A percentile compares a stretch with the other conserved stretches of the same genome.
Evolutionary conservation across 2,888 invertebrate species (phyloP).

Genomic region (Drosophila setosimentum): DNA sequence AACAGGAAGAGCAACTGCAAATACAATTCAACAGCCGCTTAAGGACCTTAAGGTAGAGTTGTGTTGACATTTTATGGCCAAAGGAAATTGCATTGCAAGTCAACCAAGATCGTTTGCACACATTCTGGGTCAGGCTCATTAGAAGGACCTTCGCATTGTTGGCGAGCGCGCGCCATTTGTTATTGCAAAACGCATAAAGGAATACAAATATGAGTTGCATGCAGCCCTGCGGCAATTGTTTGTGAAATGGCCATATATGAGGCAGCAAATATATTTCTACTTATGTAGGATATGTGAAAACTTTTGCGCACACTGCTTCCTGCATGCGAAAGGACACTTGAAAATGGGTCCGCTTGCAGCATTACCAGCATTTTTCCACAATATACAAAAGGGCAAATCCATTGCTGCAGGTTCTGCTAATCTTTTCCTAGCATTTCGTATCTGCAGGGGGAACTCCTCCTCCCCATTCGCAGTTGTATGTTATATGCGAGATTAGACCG

Average conservation of each 20-base stretch:
- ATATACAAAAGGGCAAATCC: conserved; percentile 20
- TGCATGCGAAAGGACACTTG: conserved; percentile 29
- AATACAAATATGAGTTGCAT: conserved; percentile 52
- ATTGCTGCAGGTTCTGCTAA: conserved; percentile 14
- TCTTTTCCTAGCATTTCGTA: conserved; percentile 16
- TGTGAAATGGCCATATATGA: conserved; percentile 34
- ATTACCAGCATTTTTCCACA: conserved; percentile 18
- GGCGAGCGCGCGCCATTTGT: conserved; percentile 51
- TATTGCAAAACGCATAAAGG: conserved; percentile 59
- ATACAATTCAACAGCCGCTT: conserved; percentile 23
- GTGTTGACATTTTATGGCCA: conserved; percentile 49
- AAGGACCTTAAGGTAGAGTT: conserved; percentile 35
- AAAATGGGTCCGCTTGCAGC: conserved; percentile 24
- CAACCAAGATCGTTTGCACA: conserved; percentile 13
- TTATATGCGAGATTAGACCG: conserved; percentile 40
- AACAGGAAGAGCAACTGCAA: conserved; percentile 14
- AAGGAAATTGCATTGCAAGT: conserved; percentile 36
- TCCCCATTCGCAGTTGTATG: conserved; percentile 10
- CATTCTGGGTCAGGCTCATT: conserved; percentile 70
- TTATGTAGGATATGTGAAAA: conserved; percentile 45
- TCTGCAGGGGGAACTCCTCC: conserved; percentile 13
- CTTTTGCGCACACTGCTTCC: conserved; percentile 4
- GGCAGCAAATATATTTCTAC: conserved; percentile 37
- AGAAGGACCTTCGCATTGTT: conserved; percentile 63
- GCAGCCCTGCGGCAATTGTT: conserved; percentile 29